These are phyloP conservation scores for Diarsia brunnea DNA, from an alignment of 2,888 invertebrate species.

Conservation along the genomic window DNA sequence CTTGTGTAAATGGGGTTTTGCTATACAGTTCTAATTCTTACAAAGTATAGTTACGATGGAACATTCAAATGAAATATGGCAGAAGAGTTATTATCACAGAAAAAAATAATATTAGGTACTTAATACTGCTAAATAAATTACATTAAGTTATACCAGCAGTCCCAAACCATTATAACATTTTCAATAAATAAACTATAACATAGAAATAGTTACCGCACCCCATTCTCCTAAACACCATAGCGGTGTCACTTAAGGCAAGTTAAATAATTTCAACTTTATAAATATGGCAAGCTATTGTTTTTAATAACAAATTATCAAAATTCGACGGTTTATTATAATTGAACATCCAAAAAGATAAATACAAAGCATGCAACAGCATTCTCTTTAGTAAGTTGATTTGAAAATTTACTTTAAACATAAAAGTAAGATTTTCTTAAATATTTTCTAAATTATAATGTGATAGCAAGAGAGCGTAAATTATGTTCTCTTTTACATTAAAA, in stretches of 20 bases:
- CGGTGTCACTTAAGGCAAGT: constrained; percentile 54
- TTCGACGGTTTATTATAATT: constrained; percentile 6
- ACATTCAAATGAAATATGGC: constrained; percentile 70
- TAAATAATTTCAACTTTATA: constrained; percentile 41
- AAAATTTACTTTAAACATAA: constrained; percentile 38
- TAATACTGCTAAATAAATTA: constrained; percentile 72
- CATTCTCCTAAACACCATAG: constrained; percentile 37
- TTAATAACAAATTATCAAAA: constrained; percentile 38
- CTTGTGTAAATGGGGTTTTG: constrained; percentile 49
- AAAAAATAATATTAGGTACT: constrained; percentile 60
- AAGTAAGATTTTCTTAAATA: constrained; percentile 46
- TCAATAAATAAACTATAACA: constrained; percentile 48
- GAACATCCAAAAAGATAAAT: constrained; percentile 25
- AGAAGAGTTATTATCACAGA: constrained; percentile 82
- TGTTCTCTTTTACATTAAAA: constrained; percentile 55
- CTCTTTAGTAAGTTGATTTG: constrained; percentile 26
- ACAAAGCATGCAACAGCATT: constrained; percentile 57
- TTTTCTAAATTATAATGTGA: constrained; percentile 37
- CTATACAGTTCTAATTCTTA: constrained; percentile 43
- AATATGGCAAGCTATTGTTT: constrained; percentile 56
- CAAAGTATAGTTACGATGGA: constrained; percentile 39
- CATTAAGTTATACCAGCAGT: constrained; percentile 63
- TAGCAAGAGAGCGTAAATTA: constrained; percentile 50
- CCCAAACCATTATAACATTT: constrained; percentile 60
- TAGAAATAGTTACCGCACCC: constrained; percentile 38